Conservation (phyloP, 2,888 invertebrate species). For the Achlya flavicornis region DNA sequence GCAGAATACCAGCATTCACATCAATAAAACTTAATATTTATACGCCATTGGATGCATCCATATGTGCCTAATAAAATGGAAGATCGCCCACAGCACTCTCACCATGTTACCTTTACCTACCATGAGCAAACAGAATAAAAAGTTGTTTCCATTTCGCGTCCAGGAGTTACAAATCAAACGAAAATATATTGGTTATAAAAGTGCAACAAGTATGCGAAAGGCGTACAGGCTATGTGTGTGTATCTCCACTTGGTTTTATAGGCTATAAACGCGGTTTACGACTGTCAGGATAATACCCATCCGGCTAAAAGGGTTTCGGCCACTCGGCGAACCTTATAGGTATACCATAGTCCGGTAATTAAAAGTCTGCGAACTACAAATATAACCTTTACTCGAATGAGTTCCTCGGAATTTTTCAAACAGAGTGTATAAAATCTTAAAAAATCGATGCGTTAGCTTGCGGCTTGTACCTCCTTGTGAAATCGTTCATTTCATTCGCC, state of each 20-base stretch:
- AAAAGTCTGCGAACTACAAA: constrained; percentile 60
- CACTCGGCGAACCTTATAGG: constrained; percentile 50
- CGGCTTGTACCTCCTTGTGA: no score
- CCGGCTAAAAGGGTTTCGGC: constrained; percentile 79
- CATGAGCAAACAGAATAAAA: constrained; percentile 50
- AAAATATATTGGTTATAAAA: constrained; percentile 83
- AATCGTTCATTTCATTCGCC: no score
- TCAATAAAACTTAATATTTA: constrained; percentile 15
- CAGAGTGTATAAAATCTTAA: background rate
- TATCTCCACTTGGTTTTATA: constrained; percentile 82
- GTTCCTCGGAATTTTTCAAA: constrained; percentile 1
- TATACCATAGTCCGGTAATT: constrained; percentile 58
- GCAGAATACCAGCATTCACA: background rate
- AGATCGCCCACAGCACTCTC: constrained; percentile 17
- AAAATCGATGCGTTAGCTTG: background rate
- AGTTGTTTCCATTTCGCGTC: constrained; percentile 54
- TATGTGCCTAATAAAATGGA: constrained; percentile 30
- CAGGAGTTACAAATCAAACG: constrained; percentile 81
- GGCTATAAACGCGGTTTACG: constrained; percentile 77
- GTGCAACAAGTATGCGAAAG: constrained; percentile 81
- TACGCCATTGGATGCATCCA: constrained; percentile 17
- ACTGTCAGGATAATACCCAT: constrained; percentile 78
- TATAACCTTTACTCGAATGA: constrained; percentile 17
- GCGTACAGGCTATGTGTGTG: constrained; percentile 63
- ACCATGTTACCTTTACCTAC: background rate